Base-by-base conservation (phyloP, 2,888 invertebrate species). In the Pachliopta kotzebuea region DNA sequence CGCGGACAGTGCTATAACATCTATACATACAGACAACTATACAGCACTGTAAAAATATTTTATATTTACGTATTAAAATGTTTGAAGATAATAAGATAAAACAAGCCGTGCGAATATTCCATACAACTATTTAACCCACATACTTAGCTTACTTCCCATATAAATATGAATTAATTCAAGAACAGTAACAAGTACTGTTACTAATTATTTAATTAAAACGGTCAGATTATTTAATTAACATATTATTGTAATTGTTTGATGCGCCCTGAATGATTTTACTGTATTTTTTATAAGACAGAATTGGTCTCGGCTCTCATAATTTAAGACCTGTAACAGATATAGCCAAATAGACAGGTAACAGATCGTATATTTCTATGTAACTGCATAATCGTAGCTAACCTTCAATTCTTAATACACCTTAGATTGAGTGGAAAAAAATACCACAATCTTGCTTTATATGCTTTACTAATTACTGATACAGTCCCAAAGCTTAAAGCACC, bases 131-230 rank as follows among this genome's bases (percentile, higher is more conserved):
- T 45, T n/a, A 37, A 45, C 50, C 20, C 21, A 52, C 20, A 20
- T 52, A 52, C 50, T 52, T 52, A 52, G 14, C 23, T 52, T 52
- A 52, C n/a, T 26, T 57, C 31, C 14, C 54, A 31, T 53, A 24
- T 45, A 21, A 57, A 65, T 56, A 56, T 52, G 45, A 60, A 62
- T 56, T 49, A 61, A 57, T 56, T n/a, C 21, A n/a, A 53, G 45
- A 52, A 65, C 57, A 61, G 57, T 65, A 20, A 61, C 45, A 45
- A 64, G 50, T 55, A 42, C 50, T 9, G 50, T 56, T 37, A 64
- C 21, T 11, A 37, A 24, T 55, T 55, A 20, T 29, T 55, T 55
- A 29, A 54, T 18, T 21, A 23, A 24, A 18, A 3, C 17, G 23
- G 54, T 54, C 18, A 21, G 4, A 23, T 52, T 52, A 52, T 55